Evolutionary conservation across 2,797 vertebrate genomes (phyloP), one percentile per base, ranked within the genome.

Genomic region (Channallabes apus): DNA sequence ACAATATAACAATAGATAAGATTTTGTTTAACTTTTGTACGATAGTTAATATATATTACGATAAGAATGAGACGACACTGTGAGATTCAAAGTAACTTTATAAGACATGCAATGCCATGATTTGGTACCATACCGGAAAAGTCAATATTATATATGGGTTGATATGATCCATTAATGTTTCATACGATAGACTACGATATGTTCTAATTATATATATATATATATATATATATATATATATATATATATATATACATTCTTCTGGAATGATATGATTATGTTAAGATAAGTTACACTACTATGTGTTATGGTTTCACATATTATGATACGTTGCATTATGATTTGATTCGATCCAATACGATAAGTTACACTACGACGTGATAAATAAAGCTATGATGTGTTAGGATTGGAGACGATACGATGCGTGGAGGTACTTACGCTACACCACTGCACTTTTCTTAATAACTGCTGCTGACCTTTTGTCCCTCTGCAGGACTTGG

Each of bases 401-500:
- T 67, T 35, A 17, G 29, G 65, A 35, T 68, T 15, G 6, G 29
- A 15, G 29, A 2, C 6, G 29, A 20, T 51, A 12, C 11, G 46
- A 51, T 12, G 11, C 24, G 20, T 2, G 8, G 20, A 22, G 58
- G 20, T 61, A 1, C 58, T 20, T 59, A 59, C 5, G 58, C 58
- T 59, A 59, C 58, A 27, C 3, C n/a, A 0, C 71, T 2, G n/a
- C 51, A 54, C 46, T 75, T 56, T 56, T 56, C 46, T 29, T 27
- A 75, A 29, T 76, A 56, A 56, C 46, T 56, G 15, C 51, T 32
- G 51, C 46, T 20, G 86, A 71, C 81, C 89, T 91, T 93, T 90
- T 93, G 91, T 94, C 85, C 86, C 65, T 73, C 86, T 87, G 88
- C 89, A 80, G 88, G 89, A 94, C 93, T 93, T 88, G 92, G 93